Conservation (phyloP, 2,888 invertebrate genomes). For the Meandrusa payeni region DNA sequence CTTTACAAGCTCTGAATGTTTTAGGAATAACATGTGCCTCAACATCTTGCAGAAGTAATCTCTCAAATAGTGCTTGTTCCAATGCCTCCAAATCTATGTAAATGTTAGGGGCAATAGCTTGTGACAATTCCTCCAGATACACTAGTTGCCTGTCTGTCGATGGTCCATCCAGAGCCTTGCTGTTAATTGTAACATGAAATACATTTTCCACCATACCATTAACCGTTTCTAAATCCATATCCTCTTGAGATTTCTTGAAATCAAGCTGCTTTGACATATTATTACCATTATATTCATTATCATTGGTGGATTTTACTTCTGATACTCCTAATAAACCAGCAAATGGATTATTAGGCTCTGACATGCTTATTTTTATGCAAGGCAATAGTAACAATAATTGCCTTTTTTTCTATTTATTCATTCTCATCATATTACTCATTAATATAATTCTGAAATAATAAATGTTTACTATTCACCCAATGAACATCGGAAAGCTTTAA, state of each 20-base stretch:
- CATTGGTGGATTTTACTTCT: conserved; percentile 42
- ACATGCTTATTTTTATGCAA: conserved; percentile 44
- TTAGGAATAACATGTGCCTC: conserved; percentile 73
- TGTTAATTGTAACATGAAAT: conserved; percentile 86
- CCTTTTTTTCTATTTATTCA: conserved; percentile 18
- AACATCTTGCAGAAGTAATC: conserved; percentile 83
- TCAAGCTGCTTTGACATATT: conserved; percentile 39
- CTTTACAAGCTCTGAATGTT: conserved; percentile 51
- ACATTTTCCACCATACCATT: conserved; percentile 84
- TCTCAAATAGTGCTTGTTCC: conserved; percentile 90
- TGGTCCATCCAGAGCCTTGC: conserved; percentile 52
- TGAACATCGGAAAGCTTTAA: conserved; percentile 6
- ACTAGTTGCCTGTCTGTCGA: conserved; percentile 73
- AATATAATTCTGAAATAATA: neutral
- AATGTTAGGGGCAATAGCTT: conserved; percentile 64
- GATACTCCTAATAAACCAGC: conserved; percentile 60
- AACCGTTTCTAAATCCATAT: conserved; percentile 54
- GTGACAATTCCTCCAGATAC: conserved; percentile 83
- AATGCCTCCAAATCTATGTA: conserved; percentile 83
- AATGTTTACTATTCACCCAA: conserved; percentile 14
- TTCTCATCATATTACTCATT: conserved; percentile 28
- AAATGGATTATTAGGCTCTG: conserved; percentile 70
- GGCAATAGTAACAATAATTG: conserved; percentile 29
- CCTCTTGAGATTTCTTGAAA: conserved; percentile 43
- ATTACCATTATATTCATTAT: conserved; percentile 41